Percentiles rank a stretch among this genome's conserved stretches.
These are phyloP conservation scores for Therioaphis trifolii DNA, from an alignment of 2,888 invertebrate species.

Conservation along the genomic window DNA sequence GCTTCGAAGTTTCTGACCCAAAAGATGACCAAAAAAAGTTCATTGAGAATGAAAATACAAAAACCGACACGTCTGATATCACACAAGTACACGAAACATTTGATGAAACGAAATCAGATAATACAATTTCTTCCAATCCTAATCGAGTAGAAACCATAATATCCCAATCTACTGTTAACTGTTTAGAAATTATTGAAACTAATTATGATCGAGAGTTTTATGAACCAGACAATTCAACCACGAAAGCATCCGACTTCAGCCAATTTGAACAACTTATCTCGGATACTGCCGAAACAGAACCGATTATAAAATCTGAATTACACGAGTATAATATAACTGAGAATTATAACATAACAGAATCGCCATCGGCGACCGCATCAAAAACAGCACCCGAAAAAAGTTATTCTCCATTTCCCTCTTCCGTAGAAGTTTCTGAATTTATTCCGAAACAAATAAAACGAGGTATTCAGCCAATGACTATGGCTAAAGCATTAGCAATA, in stretches of 20 bases:
- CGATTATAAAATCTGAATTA: neutral
- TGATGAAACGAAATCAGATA: neutral
- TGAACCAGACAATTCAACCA: neutral
- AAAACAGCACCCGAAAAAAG: too few species aligned
- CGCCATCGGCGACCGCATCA: too few species aligned
- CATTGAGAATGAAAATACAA: neutral
- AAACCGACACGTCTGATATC: neutral
- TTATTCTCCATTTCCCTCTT: too few species aligned
- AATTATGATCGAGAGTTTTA: neutral
- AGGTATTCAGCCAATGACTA: neutral
- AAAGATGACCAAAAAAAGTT: neutral
- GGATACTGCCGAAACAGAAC: neutral
- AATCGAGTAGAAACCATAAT: neutral
- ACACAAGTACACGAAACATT: neutral
- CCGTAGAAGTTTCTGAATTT: too few species aligned
- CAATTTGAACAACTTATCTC: neutral
- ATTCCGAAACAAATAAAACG: neutral
- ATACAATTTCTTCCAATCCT: neutral
- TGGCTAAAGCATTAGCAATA: constrained; percentile 80
- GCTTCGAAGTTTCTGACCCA: constrained; percentile 24
- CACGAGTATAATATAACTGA: too few species aligned
- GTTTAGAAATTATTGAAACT: neutral
- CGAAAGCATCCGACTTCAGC: too few species aligned
- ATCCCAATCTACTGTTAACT: neutral
- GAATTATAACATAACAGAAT: too few species aligned